Evolutionary conservation across 2,888 invertebrate genomes (phyloP).

Genomic region (Pandemis heparana): DNA sequence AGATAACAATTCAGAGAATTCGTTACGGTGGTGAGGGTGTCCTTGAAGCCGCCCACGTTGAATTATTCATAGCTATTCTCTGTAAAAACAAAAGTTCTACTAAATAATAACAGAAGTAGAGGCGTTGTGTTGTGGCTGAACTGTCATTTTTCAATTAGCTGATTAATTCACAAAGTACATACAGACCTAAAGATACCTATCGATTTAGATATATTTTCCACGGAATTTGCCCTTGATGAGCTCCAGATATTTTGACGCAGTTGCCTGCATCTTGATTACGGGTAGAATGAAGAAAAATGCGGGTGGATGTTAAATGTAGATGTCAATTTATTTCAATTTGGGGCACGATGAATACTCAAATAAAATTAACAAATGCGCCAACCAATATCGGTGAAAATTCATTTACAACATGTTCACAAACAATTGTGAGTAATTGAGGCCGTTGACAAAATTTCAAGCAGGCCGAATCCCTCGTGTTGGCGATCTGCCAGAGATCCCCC

Average conservation of each 20-base stretch:
- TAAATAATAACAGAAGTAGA: background rate
- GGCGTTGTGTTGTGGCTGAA: background rate
- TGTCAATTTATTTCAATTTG: background rate
- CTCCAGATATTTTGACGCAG: too few relatives aligned
- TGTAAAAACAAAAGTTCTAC: background rate
- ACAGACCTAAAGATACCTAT: background rate
- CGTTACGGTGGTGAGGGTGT: background rate
- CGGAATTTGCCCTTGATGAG: too few relatives aligned
- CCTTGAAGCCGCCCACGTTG: background rate
- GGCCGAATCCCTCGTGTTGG: conserved; percentile 58
- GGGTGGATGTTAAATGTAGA: too few relatives aligned
- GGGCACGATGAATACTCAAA: background rate
- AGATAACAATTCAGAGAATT: background rate
- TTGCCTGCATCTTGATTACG: too few relatives aligned
- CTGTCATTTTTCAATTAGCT: background rate
- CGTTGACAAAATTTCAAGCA: conserved; percentile 51
- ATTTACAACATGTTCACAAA: background rate
- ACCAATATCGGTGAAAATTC: background rate
- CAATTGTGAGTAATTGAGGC: conserved; percentile 18
- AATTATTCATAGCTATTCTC: background rate
- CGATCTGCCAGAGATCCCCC: conserved; percentile 55
- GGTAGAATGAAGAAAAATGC: too few relatives aligned
- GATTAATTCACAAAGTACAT: background rate
- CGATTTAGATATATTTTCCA: background rate
- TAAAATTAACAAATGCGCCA: background rate